Base-by-base conservation (phyloP, 2,888 invertebrate genomes). In the Nesidiocoris tenuis region DNA sequence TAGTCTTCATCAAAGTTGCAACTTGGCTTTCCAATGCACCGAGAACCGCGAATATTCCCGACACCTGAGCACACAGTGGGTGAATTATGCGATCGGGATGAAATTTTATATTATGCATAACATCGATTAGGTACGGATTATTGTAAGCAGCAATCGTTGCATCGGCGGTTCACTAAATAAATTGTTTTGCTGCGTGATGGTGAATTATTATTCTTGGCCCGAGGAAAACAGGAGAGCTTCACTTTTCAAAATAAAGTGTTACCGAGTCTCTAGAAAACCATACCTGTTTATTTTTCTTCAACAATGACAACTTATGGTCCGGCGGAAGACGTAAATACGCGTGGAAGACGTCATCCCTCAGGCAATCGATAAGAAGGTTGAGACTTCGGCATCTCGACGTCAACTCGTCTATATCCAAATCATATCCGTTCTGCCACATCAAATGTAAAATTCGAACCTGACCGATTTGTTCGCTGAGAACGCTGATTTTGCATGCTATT, bases 381-480 rank as follows among this genome's bases (percentile, higher is more conserved):
- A 72, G 23, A 39, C 54, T 72, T 19, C 25, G 61, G 16, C 61
- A 72, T 61, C 61, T 72, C 3, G 16, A 5, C 7, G 22, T 54
- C 61, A 72, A 18, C 1, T 61, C 72, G 23, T 70, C 18, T 16
- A 24, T 57, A 21, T 70, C 18, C 7, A 70, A 25, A 24, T 70
- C 59, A 25, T 70, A 70, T 16, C 70, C 70, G 70, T 25, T 70
- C 24, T 59, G 56, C 70, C 70, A 70, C 17, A 70, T 56, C 16
- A 23, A 23, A 59, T 70, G 59, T 17, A 70, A 25, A 3, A 17
- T 70, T 25, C 70, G 22, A 17, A 70, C 70, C 22, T 70, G 70
- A 5, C 70, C 59, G 25, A 70, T 70, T 59, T 70, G 70, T 25
- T 70, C 70, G 70, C 59, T 70, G n/a, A 70, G 23, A 2, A 70